A percentile compares a stretch with the other conserved stretches of the same genome.
Evolutionary conservation across 1,140 invertebrate genomes (phyloP).

Genomic region (Drosophila micromelanica): DNA sequence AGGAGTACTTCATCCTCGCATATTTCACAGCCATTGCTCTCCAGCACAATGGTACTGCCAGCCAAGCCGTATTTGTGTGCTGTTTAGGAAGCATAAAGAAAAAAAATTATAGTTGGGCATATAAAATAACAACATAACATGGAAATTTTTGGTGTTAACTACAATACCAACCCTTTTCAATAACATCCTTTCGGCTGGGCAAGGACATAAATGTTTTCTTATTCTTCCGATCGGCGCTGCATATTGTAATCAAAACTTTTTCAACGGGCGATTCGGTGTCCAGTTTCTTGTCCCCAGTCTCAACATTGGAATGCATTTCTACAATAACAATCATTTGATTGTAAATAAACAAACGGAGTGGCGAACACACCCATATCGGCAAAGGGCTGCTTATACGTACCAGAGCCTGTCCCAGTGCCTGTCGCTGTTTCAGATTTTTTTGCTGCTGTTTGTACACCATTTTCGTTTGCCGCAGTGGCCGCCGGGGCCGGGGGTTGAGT

Average conservation of each 20-base stretch:
- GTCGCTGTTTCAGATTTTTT: constrained; percentile 62
- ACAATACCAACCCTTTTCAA: constrained; percentile 62
- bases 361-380: constrained; percentile 1
- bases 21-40: constrained; percentile 73
- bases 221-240: constrained; percentile 69
- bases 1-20: constrained; percentile 70
- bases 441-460: constrained; percentile 77
- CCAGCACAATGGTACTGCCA: constrained; percentile 68
- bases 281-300: constrained; percentile 39
- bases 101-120: too few relatives aligned
- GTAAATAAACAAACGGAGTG: constrained; percentile 21
- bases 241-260: constrained; percentile 76
- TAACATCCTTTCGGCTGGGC: constrained; percentile 69
- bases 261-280: constrained; percentile 52
- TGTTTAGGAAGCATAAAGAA: constrained; percentile 5
- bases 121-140: too few relatives aligned
- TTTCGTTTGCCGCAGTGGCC: constrained; percentile 64
- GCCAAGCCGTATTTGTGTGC: constrained; percentile 68
- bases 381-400: constrained; percentile 27
- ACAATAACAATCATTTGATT: constrained; percentile 13
- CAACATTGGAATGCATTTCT: constrained; percentile 55
- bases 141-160: too few relatives aligned
- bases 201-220: constrained; percentile 76
- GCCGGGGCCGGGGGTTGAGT: constrained; percentile 42
- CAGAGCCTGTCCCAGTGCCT: constrained; percentile 33